Evolutionary conservation across 2,797 vertebrate species (phyloP), one percentile per base, ranked within the genome.

Genomic region (Sebastes vulpes): DNA sequence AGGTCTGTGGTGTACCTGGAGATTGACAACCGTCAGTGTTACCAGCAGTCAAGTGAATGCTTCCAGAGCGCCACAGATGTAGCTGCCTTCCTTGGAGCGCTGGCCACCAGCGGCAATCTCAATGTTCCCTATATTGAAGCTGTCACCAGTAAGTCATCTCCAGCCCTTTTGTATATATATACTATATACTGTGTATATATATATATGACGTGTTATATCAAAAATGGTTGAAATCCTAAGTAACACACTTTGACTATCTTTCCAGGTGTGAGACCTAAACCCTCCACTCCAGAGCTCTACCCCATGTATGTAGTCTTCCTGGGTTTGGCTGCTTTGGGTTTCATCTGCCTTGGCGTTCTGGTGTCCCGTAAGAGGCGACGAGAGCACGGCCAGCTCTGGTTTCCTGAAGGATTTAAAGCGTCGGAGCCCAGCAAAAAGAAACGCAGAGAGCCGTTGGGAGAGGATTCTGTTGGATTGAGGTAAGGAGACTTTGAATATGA

Each of bases 331-430:
- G 88, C 98, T 31, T 74, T 98, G 29, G 95, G 96, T 50, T 97
- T 97, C 50, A 81, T 97, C 12, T 96, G 95, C 14, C 95, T 98
- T 0, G 98, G 98, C 9, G 98, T 99, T n/a, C 94, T 99, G 81
- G 97, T 98, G 26, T 98, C 97, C 2, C 97, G 97, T 2, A 99
- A 99, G 89, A 96, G 99, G 11, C 96, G 97, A 26, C 94, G 99
- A 54, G 98, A 99, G 91, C 98, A 99, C 32, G 98, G 99, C 18
- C 98, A 99, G 94, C 98, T 99, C 3, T 99, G 99, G 99, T 98
- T 99, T 72, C 98, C 98, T 0, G 98, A 99, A 72, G 98, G 97
- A 75, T 98, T 99, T 95, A 98, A 97, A 87, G 97, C 97, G 77
- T 96, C 97, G 0, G 98, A 98, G 69, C 97, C 98, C 0, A 98